Evolutionary conservation across 2,113 vertebrate genomes (phyloP), one percentile per base, ranked within the genome.

Genomic region (Xenopus borealis): DNA sequence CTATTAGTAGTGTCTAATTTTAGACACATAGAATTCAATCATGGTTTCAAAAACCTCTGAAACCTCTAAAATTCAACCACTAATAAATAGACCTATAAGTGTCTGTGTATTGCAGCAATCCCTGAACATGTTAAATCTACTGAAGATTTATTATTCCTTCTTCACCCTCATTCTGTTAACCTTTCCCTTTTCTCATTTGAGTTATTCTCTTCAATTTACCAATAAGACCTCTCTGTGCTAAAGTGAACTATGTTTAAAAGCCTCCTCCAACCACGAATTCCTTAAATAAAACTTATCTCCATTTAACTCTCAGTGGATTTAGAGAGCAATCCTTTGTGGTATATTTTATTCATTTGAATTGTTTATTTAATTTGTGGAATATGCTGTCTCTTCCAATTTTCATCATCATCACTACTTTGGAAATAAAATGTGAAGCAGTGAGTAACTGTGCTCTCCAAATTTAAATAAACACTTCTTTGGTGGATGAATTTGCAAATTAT

Each of bases 401-500:
- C 53, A n/a, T 55, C 53, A n/a, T 55, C 53, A n/a, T 1, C 1
- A 17, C 53, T 9, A 55, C 53, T 55, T 50, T 55, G 17, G 53
- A 18, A 55, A 9, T 10, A 8, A 55, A 55, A 55, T 55, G 53
- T 55, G 53, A 55, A n/a, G 53, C 53, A 7, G 53, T 16, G 14
- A 55, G 17, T 55, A 55, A 55, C 18, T 55, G 53, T 55, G 53
- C 53, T 55, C 53, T 55, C 14, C 7, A 55, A 55, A 55, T 55
- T 55, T 55, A 55, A 55, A 55, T 55, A 55, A 55, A 55, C 53
- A 55, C 53, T 55, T 55, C 16, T 55, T 14, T 55, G 53, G 14
- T n/a, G 53, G 53, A n/a, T 55, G 53, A 55, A 55, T 55, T 55
- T 55, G 53, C 53, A 55, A 55, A 55, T 55, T 10, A 55, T 55